Base-by-base conservation (phyloP, 2,888 invertebrate species). In the Rhyacophila evoluta region DNA sequence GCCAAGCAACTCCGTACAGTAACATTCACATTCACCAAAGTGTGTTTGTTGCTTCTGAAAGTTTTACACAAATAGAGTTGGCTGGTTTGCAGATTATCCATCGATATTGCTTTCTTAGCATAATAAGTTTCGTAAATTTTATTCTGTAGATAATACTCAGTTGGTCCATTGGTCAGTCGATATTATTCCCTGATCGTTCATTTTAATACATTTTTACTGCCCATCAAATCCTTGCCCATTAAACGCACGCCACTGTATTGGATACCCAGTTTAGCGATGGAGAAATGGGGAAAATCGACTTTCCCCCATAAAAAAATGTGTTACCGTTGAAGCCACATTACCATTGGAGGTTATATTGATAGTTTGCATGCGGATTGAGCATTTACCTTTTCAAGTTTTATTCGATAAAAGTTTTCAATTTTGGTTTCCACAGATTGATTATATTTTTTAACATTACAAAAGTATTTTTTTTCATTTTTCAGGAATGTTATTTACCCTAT, bases 311-410 rank as follows among this genome's bases (percentile, higher is more conserved):
- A 55, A 55, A 55, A 55, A 55, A 55, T 55, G 55, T 55, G 55
- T 55, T 55, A 19, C 55, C 55, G 55, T 19, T 55, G 19, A 55
- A 19, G 55, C 55, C 55, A 8, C 10, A 55, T 55, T 55, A 55
- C 55, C 55, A 55, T 55, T 19, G 55, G 55, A 55, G 55, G 55
- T 55, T 55, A 55, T 55, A 55, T 55, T 55, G 55, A 55, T 55
- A 55, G 55, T 55, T 55, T 55, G 55, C 55, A 55, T 55, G 55
- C 19, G 55, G 55, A 55, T 55, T 55, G 55, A 55, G 55, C 55
- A 55, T 55, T 25, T 25, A 55, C 55, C 55, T 55, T 55, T 55
- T 55, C 55, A 55, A 55, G 55, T 55, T 55, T 55, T 55, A 55
- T 55, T 55, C 55, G 25, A 55, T 55, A 55, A 55, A 55, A 55